These are phyloP conservation scores for Hypomesus transpacificus DNA, from an alignment of 2,113 vertebrate genomes.

Conservation along the genomic window DNA sequence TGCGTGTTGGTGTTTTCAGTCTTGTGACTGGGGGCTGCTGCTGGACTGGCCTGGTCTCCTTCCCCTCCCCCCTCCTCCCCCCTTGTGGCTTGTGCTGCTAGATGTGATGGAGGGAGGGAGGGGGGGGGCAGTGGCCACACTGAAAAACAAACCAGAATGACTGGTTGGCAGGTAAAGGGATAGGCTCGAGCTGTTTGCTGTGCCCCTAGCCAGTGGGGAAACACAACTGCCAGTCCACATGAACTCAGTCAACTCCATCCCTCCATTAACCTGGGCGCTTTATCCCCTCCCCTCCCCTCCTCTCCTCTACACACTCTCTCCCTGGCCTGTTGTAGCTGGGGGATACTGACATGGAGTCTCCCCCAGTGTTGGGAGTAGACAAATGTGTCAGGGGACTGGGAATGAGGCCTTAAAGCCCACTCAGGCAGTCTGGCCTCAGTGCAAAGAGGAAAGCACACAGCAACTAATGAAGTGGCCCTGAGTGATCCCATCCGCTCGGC, in stretches of 20 bases:
- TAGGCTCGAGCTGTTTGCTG: neutral
- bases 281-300: neutral
- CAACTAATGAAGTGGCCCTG: slow-evolving; percentile 40
- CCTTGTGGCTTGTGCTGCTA: slow-evolving; percentile 43
- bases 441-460: slow-evolving; percentile 36
- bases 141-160: slow-evolving; percentile 29
- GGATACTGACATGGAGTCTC: neutral
- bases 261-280: neutral
- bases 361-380: neutral
- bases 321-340: neutral
- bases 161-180: neutral
- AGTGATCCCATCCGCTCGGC: slow-evolving; percentile 47
- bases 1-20: slow-evolving; percentile 66
- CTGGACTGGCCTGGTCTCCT: slow-evolving; percentile 17
- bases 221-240: slow-evolving; percentile 5
- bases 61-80: slow-evolving; percentile 41
- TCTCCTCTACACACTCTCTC: neutral
- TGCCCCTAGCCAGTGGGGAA: slow-evolving; percentile 7
- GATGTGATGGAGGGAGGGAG: slow-evolving; percentile 7
- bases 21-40: slow-evolving; percentile 56
- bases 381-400: neutral
- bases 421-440: slow-evolving; percentile 1
- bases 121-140: slow-evolving; percentile 3
- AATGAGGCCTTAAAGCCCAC: neutral
- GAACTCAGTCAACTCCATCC: slow-evolving; percentile 1